phyloP scores from a whole-genome alignment of 2,113 vertebrate species.

The Willisornis vidua region DNA sequence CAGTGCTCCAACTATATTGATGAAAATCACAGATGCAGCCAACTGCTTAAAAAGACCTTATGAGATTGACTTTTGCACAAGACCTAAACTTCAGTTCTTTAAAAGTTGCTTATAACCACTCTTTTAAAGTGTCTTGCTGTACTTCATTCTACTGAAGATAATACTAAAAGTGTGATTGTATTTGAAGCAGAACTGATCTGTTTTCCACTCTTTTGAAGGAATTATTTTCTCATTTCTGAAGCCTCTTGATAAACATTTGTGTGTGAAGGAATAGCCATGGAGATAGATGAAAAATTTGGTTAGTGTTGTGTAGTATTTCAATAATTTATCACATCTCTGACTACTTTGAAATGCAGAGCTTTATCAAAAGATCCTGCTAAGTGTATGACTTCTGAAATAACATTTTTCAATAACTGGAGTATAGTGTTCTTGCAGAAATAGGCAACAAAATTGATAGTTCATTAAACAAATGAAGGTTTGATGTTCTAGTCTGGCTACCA shows the following conservation, averaged over 20 bases:
- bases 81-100: background rate
- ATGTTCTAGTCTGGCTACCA: background rate
- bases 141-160: background rate
- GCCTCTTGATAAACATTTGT: background rate
- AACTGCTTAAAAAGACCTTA: background rate
- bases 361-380: background rate
- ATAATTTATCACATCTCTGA: background rate
- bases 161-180: background rate
- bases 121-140: background rate
- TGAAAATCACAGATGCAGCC: background rate
- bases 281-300: background rate
- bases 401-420: background rate
- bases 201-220: background rate
- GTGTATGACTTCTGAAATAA: background rate
- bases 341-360: background rate
- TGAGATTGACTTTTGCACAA: background rate
- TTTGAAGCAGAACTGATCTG: background rate
- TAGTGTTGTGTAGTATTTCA: background rate
- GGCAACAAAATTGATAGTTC: background rate
- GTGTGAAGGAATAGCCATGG: background rate
- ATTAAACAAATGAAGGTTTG: background rate
- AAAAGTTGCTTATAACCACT: background rate
- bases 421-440: background rate
- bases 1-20: background rate
- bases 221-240: background rate